Conservation (phyloP, 1,140 invertebrate species). For the Trissolcus basalis region DNA sequence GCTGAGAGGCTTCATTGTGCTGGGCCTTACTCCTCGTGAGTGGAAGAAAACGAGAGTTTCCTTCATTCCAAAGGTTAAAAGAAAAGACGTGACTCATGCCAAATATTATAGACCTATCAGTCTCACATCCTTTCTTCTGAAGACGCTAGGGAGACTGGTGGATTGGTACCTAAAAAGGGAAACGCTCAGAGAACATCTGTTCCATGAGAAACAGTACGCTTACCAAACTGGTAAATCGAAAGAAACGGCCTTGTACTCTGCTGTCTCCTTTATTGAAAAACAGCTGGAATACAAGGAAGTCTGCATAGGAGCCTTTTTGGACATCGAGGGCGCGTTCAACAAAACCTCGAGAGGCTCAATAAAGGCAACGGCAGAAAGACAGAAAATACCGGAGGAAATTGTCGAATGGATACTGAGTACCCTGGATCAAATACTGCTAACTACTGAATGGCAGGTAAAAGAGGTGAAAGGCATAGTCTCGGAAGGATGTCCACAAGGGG, state of each 20-base stretch:
- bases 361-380: background rate
- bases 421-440: background rate
- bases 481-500: slow-evolving; percentile 13
- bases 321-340: slow-evolving; percentile 3
- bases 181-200: no score
- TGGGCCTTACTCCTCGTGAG: no score
- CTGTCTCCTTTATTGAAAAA: no score
- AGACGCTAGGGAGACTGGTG: no score
- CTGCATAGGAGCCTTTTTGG: background rate
- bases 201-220: background rate
- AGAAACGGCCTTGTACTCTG: slow-evolving; percentile 1
- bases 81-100: no score
- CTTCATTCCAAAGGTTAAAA: no score
- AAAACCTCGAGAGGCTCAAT: background rate
- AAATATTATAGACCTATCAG: no score
- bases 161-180: no score
- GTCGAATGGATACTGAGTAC: slow-evolving; percentile 7
- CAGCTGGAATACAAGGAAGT: background rate
- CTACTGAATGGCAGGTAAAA: background rate
- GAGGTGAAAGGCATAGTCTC: no score
- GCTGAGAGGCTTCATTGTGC: no score
- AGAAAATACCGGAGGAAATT: background rate
- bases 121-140: no score
- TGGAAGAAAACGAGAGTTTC: no score
- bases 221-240: background rate